These are phyloP conservation scores for Heliconius aoede DNA, from an alignment of 2,888 invertebrate genomes.

Conservation along the genomic window DNA sequence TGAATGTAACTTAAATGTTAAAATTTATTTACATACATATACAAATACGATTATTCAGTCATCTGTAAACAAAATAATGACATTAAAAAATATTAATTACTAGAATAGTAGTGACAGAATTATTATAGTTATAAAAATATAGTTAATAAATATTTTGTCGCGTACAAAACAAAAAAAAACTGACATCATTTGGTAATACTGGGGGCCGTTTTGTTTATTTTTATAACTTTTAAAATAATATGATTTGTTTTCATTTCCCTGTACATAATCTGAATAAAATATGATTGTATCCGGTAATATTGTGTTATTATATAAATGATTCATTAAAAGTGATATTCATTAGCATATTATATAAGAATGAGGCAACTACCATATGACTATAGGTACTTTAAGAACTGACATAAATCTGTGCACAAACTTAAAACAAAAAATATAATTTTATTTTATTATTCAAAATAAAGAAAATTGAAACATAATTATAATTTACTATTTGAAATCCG, in stretches of 20 bases:
- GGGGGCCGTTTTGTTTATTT: too few relatives aligned
- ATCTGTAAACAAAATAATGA: neutral
- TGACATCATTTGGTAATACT: neutral
- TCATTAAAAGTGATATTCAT: neutral
- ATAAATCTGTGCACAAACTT: neutral
- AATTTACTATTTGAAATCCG: too few relatives aligned
- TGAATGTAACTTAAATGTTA: neutral
- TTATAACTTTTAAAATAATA: neutral
- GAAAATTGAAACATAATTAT: too few relatives aligned
- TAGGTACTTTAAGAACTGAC: neutral
- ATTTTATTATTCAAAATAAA: too few relatives aligned
- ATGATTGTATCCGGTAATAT: conserved; percentile 1
- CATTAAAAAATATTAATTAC: neutral
- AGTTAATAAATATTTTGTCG: neutral
- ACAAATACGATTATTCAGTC: conserved; percentile 1
- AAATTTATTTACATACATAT: neutral
- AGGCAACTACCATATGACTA: neutral
- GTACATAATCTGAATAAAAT: neutral
- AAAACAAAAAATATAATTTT: too few relatives aligned
- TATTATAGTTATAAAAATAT: neutral
- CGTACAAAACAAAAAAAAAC: neutral
- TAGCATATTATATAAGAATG: conserved; percentile 5
- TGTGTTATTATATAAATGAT: conserved; percentile 1
- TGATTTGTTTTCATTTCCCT: neutral
- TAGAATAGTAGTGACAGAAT: too few relatives aligned